Base-by-base conservation (phyloP, 2,888 invertebrate species). In the Euzophera pinguis region DNA sequence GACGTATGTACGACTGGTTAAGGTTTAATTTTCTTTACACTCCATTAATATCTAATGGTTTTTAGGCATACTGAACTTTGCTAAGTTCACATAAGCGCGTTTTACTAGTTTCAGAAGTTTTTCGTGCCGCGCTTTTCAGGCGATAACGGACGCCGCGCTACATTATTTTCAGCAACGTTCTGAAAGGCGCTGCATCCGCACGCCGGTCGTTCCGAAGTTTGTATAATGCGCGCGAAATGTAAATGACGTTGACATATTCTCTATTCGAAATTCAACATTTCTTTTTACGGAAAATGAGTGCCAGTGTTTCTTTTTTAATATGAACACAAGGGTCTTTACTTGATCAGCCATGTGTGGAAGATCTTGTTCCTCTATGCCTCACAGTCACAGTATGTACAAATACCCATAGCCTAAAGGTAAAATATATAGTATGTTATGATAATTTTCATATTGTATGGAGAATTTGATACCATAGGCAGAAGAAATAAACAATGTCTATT, bases 171-270 rank as follows among this genome's bases (percentile, higher is more conserved):
- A 85, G 85, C 85, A 64, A 60, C 61, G 52, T 61, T 58, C 61
- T 35, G 63, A 59, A 35, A 58, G 62, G 62, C 73, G 63, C 61
- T 76, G 74, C 69, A 58, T 69, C 63, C 59, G 80, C 68, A 75
- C 88, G 87, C 64, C 62, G 53, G 56, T 61, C 57, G 63, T 55
- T 47, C 43, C 34, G 52, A 69, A 75, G 71, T 77, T 86, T 69
- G 75, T 83, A 77, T 75, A 65, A 87, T 86, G 85, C 65, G 63
- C 81, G 79, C 80, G 80, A 79, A 69, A 84, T 86, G 86, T 86
- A 75, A 9, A 13, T 32, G 32, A 22, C 45, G 45, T 1, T n/a
- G n/a, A 16, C 7, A 34, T 16, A 12, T n/a, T n/a, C n/a, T n/a
- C n/a, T 12, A 13, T 43, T 29, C 29, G 27, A 13, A 39, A 7